These are phyloP conservation scores for Chrysopilus asiliformis DNA, from an alignment of 2,888 invertebrate species.

Conservation along the genomic window DNA sequence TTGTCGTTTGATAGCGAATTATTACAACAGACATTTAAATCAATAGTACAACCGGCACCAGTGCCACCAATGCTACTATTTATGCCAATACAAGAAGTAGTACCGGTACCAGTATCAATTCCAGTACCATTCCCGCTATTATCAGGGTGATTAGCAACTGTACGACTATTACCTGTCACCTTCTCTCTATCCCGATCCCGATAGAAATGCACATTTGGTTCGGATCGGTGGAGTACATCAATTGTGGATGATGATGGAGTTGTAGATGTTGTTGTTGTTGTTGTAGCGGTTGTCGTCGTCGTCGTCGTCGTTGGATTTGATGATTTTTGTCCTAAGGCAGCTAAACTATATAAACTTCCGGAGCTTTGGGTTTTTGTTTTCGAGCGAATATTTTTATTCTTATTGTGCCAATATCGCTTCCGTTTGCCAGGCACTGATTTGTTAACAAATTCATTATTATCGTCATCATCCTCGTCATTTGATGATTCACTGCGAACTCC, in stretches of 20 bases:
- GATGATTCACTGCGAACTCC: conserved; percentile 31
- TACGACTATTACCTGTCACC: too few relatives aligned
- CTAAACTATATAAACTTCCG: conserved; percentile 14
- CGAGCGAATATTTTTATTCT: conserved; percentile 4
- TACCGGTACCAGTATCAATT: too few relatives aligned
- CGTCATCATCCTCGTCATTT: conserved; percentile 13
- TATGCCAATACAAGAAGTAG: too few relatives aligned
- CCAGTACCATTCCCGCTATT: too few relatives aligned
- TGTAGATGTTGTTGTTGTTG: too few relatives aligned
- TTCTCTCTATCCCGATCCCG: too few relatives aligned
- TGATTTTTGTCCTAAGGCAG: too few relatives aligned
- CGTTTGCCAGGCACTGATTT: conserved; percentile 7
- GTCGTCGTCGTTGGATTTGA: too few relatives aligned
- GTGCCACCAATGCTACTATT: too few relatives aligned
- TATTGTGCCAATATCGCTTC: conserved; percentile 10
- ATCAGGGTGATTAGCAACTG: background rate
- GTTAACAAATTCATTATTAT: background rate
- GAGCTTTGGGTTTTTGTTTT: background rate
- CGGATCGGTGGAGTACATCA: conserved; percentile 18
- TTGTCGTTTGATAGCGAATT: background rate
- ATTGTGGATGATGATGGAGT: conserved; percentile 2
- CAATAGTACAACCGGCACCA: background rate
- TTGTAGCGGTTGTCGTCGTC: too few relatives aligned
- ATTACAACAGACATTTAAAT: background rate
- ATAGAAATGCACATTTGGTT: conserved; percentile 18